phyloP scores from a whole-genome alignment of 1,140 invertebrate genomes.

The Myzus persicae region DNA sequence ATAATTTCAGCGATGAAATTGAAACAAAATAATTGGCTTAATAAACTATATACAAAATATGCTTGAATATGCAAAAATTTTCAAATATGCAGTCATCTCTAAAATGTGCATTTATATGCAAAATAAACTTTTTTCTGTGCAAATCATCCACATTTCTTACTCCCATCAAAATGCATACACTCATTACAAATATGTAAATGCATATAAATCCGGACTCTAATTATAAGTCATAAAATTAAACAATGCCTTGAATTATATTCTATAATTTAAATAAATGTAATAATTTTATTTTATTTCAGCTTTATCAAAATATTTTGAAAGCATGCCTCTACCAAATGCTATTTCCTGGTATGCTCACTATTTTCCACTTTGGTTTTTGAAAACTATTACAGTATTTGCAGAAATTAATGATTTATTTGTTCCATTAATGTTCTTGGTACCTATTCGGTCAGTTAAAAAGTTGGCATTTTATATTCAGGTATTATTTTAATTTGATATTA shows the following conservation, averaged over 20 bases:
- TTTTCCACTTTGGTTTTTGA: constrained; percentile 74
- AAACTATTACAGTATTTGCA: constrained; percentile 70
- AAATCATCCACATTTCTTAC: too few species aligned
- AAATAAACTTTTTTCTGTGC: too few species aligned
- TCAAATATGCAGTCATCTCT: too few species aligned
- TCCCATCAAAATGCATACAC: too few species aligned
- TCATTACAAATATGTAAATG: too few species aligned
- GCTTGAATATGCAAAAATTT: too few species aligned
- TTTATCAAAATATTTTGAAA: constrained; percentile 78
- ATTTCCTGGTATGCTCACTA: constrained; percentile 77
- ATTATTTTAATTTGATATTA: constrained; percentile 60
- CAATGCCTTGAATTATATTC: neutral
- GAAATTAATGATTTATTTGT: constrained; percentile 76
- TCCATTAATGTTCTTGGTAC: constrained; percentile 83
- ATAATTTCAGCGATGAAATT: too few species aligned
- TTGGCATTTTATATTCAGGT: constrained; percentile 77
- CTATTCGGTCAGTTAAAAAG: constrained; percentile 72
- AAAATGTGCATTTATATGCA: too few species aligned
- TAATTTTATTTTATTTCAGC: constrained; percentile 67
- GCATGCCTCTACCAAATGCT: constrained; percentile 76
- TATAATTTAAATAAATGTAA: constrained; percentile 52
- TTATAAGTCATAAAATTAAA: neutral
- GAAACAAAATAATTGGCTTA: too few species aligned
- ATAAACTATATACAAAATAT: too few species aligned
- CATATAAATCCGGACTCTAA: too few species aligned